Percentiles rank a stretch among this genome's conserved stretches.
phyloP scores from a whole-genome alignment of 1,140 invertebrate genomes.

The Papilio glaucus region DNA sequence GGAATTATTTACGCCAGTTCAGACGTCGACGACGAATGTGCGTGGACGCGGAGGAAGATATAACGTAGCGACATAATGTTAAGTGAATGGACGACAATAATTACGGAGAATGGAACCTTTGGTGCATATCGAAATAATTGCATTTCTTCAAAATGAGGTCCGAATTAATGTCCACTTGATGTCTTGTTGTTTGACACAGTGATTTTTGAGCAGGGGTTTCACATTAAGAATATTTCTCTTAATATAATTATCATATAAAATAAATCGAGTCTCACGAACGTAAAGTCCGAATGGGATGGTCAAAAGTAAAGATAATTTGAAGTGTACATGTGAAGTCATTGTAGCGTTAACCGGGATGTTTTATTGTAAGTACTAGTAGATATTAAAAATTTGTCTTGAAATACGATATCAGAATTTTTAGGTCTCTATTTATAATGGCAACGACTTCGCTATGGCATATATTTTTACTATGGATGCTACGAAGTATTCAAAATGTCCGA shows the following conservation, averaged over 20 bases:
- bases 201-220: not conserved
- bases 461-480: too few species aligned
- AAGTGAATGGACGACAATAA: slow-evolving; percentile 78
- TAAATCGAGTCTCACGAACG: too few species aligned
- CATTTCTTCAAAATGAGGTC: slow-evolving; percentile 56
- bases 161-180: slow-evolving; percentile 25
- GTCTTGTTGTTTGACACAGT: not conserved
- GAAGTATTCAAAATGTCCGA: not conserved
- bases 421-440: too few species aligned
- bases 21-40: slow-evolving; percentile 61
- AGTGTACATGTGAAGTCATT: not conserved
- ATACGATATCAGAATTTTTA: too few species aligned
- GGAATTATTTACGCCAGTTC: slow-evolving; percentile 79
- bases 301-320: not conserved
- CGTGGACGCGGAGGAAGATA: slow-evolving; percentile 66
- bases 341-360: too few species aligned
- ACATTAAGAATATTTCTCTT: not conserved
- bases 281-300: too few species aligned
- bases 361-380: too few species aligned
- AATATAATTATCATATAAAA: too few species aligned
- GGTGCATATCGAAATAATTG: slow-evolving; percentile 70
- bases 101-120: slow-evolving; percentile 64
- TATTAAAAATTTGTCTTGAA: too few species aligned
- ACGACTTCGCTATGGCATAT: too few species aligned
- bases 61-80: slow-evolving; percentile 70